These are phyloP conservation scores for Stichodactyla helianthus DNA, from an alignment of 64 coral and sea anemone species.

Conservation along the genomic window DNA sequence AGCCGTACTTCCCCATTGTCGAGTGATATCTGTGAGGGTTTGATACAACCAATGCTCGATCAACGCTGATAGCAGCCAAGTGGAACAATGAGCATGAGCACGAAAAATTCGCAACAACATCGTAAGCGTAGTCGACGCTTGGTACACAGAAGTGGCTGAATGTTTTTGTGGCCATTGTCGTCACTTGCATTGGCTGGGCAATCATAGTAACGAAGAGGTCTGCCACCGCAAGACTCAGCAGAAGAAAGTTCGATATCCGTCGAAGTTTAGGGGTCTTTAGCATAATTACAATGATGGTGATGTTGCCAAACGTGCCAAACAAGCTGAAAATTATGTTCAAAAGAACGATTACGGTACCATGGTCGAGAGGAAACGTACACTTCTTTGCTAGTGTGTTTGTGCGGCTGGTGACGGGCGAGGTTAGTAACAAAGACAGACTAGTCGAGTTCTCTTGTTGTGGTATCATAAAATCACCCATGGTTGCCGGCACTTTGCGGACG, in stretches of 20 bases:
- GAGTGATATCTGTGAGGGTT: slow-evolving; percentile 14
- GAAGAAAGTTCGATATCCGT: slow-evolving; percentile 35
- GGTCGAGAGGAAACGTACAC: not conserved
- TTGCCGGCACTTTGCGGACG: not conserved
- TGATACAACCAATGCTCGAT: slow-evolving; percentile 11
- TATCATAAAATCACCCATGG: not conserved
- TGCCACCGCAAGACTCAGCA: slow-evolving; percentile 34
- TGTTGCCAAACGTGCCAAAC: slow-evolving; percentile 32
- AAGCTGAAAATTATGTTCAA: slow-evolving; percentile 16
- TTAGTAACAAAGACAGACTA: not conserved
- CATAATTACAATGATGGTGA: slow-evolving; percentile 12
- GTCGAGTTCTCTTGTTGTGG: not conserved
- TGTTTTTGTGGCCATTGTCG: slow-evolving; percentile 11
- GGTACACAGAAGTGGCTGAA: slow-evolving; percentile 23
- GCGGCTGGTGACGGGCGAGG: not conserved
- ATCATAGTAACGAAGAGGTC: slow-evolving; percentile 33
- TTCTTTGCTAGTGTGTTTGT: not conserved
- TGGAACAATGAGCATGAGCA: slow-evolving; percentile 23
- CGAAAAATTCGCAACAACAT: slow-evolving; percentile 20
- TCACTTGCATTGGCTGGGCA: slow-evolving; percentile 13
- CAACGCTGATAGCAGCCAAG: slow-evolving; percentile 40
- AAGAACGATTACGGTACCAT: not conserved
- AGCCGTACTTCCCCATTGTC: slow-evolving; percentile 27
- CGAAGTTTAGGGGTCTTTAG: slow-evolving; percentile 21
- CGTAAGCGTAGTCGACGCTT: slow-evolving; percentile 24